Percentiles rank a stretch among this genome's conserved stretches.
Evolutionary conservation across 2,888 invertebrate species (phyloP).

Genomic region (Cephus runcator): DNA sequence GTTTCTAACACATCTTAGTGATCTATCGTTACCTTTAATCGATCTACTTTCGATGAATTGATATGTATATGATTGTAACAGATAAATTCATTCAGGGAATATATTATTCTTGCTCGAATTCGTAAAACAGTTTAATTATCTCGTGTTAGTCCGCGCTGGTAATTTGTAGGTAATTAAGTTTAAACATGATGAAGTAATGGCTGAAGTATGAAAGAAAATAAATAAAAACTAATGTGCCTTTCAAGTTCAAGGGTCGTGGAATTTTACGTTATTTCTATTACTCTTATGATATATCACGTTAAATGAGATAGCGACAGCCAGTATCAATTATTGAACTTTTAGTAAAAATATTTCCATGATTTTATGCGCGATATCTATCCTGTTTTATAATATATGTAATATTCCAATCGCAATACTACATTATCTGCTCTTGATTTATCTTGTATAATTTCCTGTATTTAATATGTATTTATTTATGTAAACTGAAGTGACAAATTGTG

Average conservation of each 20-base stretch:
- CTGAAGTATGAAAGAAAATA: not conserved
- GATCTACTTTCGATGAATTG: not conserved
- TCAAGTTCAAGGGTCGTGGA: constrained; percentile 47
- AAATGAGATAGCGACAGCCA: constrained; percentile 33
- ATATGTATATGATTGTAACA: not conserved
- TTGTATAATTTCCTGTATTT: constrained; percentile 3
- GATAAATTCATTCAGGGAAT: not conserved
- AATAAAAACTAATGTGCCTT: constrained; percentile 46
- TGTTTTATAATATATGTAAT: constrained; percentile 46
- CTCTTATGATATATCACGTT: not conserved
- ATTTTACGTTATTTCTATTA: constrained; percentile 32
- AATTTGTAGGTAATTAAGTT: not conserved
- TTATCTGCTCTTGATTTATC: not conserved
- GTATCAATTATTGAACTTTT: constrained; percentile 28
- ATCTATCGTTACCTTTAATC: not conserved
- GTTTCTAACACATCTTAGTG: not conserved
- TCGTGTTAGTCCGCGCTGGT: not conserved
- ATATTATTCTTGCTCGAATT: not conserved
- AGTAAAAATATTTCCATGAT: constrained; percentile 40
- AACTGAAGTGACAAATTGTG: constrained; percentile 6
- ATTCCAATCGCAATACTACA: not conserved
- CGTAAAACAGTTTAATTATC: not conserved
- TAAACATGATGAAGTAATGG: not conserved
- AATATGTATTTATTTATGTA: constrained; percentile 14
- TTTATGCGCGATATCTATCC: constrained; percentile 41